A percentile compares a stretch with the other conserved stretches of the same genome.
phyloP scores from a whole-genome alignment of 2,113 vertebrate species.

The Tor tambroides region DNA sequence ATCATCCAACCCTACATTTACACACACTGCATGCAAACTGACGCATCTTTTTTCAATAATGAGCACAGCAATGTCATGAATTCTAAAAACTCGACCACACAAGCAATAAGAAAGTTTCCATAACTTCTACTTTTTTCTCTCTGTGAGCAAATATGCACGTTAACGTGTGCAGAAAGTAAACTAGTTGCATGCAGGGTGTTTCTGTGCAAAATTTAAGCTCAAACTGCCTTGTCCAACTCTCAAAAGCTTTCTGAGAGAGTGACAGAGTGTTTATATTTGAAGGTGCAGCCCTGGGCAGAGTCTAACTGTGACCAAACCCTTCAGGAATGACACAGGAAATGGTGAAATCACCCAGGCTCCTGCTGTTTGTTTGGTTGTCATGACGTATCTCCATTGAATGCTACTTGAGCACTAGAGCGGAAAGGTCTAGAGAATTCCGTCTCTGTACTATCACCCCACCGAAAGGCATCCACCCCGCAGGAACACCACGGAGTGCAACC shows the following conservation, averaged over 20 bases:
- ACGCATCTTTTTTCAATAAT: not conserved
- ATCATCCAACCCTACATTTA: not conserved
- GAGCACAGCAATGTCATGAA: not conserved
- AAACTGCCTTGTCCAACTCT: not conserved
- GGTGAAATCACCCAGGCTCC: conserved; percentile 67
- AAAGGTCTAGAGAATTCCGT: not conserved
- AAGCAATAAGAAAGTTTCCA: not conserved
- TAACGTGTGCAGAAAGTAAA: not conserved
- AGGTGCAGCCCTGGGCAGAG: conserved; percentile 59
- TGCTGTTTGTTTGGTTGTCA: conserved; percentile 75
- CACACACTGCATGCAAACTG: not conserved
- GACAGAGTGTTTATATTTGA: conserved; percentile 52
- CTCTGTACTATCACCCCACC: not conserved
- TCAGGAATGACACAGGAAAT: conserved; percentile 74
- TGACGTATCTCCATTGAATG: conserved; percentile 57
- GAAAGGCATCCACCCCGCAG: not conserved
- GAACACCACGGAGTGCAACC: not conserved
- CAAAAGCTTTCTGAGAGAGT: conserved; percentile 35
- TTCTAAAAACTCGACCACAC: not conserved
- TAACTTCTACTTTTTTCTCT: not conserved
- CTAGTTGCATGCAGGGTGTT: not conserved
- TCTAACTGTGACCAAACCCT: conserved; percentile 68
- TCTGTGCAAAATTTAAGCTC: not conserved
- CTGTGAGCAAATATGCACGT: not conserved
- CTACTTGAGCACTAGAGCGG: conserved; percentile 22